Evolutionary conservation across 2,113 vertebrate genomes (phyloP).

Genomic region (Burhinus bistriatus): DNA sequence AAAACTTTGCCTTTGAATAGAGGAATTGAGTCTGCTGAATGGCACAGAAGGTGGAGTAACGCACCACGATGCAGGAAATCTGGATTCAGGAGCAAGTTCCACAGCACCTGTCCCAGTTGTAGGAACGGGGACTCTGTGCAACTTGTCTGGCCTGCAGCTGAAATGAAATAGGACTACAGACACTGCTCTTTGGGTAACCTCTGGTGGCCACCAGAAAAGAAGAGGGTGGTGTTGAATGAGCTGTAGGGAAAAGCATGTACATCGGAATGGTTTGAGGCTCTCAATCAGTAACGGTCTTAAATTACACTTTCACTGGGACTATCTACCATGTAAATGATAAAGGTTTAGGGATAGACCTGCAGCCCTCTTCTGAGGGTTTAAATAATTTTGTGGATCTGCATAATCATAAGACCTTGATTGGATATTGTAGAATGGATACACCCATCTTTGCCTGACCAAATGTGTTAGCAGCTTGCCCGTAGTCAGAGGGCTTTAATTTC

Average conservation of each 20-base stretch:
- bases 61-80: background rate
- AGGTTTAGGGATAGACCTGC: background rate
- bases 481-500: background rate
- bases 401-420: background rate
- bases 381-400: fast-evolving
- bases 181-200: background rate
- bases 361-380: background rate
- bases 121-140: background rate
- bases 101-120: background rate
- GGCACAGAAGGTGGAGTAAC: fast-evolving
- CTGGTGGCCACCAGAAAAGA: background rate
- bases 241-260: fast-evolving
- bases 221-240: background rate
- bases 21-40: background rate
- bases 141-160: background rate
- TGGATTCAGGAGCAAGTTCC: background rate
- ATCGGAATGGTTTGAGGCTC: background rate
- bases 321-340: fast-evolving
- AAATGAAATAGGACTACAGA: fast-evolving
- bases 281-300: fast-evolving
- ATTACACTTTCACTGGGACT: background rate
- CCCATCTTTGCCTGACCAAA: background rate
- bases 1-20: background rate
- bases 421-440: background rate
- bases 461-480: background rate